phyloP scores from a whole-genome alignment of 2,888 invertebrate genomes.

The Pomacea canaliculata region DNA sequence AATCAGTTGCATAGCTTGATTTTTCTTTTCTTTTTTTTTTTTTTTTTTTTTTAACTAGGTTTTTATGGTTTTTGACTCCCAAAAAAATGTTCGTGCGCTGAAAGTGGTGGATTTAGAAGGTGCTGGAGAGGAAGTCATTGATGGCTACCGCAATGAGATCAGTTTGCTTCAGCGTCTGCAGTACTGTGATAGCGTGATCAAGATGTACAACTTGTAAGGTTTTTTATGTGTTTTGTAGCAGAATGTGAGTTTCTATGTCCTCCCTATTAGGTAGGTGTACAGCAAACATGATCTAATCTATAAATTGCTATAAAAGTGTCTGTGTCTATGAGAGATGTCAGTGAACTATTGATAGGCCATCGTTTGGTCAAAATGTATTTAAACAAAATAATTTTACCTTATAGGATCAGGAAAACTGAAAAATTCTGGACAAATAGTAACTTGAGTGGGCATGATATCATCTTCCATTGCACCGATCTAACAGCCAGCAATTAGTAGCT shows the following conservation, averaged over 20 bases:
- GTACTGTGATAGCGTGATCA: constrained; percentile 85
- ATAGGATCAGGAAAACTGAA: too few species aligned
- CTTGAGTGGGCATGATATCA: too few species aligned
- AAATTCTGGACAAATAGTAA: too few species aligned
- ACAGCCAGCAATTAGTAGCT: too few species aligned
- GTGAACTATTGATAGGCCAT: too few species aligned
- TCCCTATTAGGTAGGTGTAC: not conserved
- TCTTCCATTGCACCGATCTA: too few species aligned
- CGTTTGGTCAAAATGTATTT: too few species aligned
- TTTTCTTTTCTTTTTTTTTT: not conserved
- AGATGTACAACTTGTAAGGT: constrained; percentile 82
- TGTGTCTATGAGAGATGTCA: too few species aligned
- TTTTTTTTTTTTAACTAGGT: constrained; percentile 48
- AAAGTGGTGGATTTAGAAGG: constrained; percentile 85
- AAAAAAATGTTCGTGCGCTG: constrained; percentile 78
- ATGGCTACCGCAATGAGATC: constrained; percentile 91
- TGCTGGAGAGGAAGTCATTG: constrained; percentile 78
- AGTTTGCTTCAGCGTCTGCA: constrained; percentile 84
- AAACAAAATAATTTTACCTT: too few species aligned
- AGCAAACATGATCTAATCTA: not conserved
- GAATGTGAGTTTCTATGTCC: not conserved
- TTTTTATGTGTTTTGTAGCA: not conserved
- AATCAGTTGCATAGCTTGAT: too few species aligned
- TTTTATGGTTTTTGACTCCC: constrained; percentile 77
- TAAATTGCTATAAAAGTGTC: too few species aligned